A percentile compares a stretch with the other conserved stretches of the same genome.
phyloP scores from a whole-genome alignment of 2,113 vertebrate species.

The Nothocercus nigrocapillus region DNA sequence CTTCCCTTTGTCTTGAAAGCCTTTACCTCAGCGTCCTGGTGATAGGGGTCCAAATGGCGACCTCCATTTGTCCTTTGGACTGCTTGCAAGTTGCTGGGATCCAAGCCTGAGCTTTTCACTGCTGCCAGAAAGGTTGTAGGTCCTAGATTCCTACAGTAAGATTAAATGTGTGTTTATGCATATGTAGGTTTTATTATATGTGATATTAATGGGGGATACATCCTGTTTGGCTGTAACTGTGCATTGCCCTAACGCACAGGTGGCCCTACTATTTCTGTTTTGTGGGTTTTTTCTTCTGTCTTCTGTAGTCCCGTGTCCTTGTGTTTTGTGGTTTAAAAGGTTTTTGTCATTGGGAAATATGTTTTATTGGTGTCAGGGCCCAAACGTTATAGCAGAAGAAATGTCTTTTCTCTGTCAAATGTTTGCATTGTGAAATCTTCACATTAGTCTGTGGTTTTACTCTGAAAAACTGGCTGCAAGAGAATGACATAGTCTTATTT shows the following conservation, averaged over 20 bases:
- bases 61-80: neutral
- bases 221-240: conserved; percentile 18
- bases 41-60: neutral
- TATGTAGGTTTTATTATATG: conserved; percentile 1
- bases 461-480: conserved; percentile 29
- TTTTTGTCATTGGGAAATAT: conserved; percentile 34
- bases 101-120: neutral
- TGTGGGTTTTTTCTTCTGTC: conserved; percentile 54
- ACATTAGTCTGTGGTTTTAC: conserved; percentile 51
- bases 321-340: conserved; percentile 50
- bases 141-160: neutral
- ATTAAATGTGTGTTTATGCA: neutral
- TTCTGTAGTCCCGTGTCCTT: conserved; percentile 40
- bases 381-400: conserved; percentile 50
- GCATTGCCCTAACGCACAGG: conserved; percentile 20
- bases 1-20: neutral
- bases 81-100: neutral
- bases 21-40: neutral
- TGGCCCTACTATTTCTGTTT: conserved; percentile 53
- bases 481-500: neutral
- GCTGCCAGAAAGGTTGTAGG: neutral
- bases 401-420: conserved; percentile 43
- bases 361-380: neutral
- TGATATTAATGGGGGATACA: neutral
- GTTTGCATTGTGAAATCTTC: conserved; percentile 59